Percentiles rank a stretch among this genome's conserved stretches.
These are phyloP conservation scores for Hesperia comma DNA, from an alignment of 2,888 invertebrate genomes.

Conservation along the genomic window DNA sequence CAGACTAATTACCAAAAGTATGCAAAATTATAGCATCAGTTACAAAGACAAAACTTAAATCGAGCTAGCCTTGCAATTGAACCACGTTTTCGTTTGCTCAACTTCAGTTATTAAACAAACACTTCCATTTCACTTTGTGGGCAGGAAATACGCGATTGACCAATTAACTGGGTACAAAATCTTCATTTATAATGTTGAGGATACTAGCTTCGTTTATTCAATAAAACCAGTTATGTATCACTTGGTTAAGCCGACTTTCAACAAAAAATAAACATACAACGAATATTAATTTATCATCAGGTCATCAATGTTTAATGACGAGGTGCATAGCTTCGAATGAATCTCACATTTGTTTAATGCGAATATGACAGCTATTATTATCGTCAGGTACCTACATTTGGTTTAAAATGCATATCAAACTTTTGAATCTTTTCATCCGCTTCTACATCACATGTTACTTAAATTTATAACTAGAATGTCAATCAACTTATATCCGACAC, in stretches of 20 bases:
- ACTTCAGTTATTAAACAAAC: conserved; percentile 29
- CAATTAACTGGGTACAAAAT: conserved; percentile 21
- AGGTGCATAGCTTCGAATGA: too few relatives aligned
- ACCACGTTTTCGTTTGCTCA: conserved; percentile 30
- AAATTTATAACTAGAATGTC: too few relatives aligned
- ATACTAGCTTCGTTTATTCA: conserved; percentile 10
- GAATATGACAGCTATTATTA: conserved; percentile 6
- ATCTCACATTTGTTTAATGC: conserved; percentile 6
- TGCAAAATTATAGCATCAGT: too few relatives aligned
- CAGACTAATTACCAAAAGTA: too few relatives aligned
- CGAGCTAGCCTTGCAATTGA: conserved; percentile 28
- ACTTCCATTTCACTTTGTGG: conserved; percentile 29
- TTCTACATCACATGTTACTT: too few relatives aligned
- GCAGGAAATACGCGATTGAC: conserved; percentile 23
- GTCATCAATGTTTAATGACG: too few relatives aligned
- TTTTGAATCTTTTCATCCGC: too few relatives aligned
- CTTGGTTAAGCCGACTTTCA: conserved; percentile 4
- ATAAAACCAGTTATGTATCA: conserved; percentile 15
- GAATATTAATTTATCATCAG: conserved; percentile 20
- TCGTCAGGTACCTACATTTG: too few relatives aligned
- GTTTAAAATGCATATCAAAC: too few relatives aligned
- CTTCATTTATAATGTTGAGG: conserved; percentile 22
- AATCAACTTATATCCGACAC: too few relatives aligned
- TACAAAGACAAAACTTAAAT: neutral
- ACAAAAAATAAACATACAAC: conserved; percentile 14